A percentile compares a stretch with the other conserved stretches of the same genome.
Conservation (phyloP, 64 coral and sea anemone species). For the Porites lutea region DNA sequence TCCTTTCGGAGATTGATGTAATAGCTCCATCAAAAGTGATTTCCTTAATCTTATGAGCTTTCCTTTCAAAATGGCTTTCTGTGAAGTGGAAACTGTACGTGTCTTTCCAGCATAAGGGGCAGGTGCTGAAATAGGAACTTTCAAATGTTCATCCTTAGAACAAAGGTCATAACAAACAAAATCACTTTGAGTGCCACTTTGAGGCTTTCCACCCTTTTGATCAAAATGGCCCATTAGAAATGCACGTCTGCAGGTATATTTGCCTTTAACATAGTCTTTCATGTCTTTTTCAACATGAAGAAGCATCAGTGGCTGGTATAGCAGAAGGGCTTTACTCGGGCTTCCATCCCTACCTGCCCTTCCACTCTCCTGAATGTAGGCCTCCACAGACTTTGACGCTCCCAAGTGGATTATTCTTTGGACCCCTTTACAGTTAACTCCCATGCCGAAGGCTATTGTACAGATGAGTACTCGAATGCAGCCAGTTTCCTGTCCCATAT, state of each 20-base stretch:
- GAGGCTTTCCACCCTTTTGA: too few species aligned
- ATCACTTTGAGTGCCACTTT: too few species aligned
- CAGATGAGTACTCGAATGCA: neutral
- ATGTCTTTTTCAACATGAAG: constrained; percentile 5
- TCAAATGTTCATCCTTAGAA: neutral
- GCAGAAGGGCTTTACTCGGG: too few species aligned
- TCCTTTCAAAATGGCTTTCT: neutral
- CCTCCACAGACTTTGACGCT: neutral
- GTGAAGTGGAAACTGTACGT: neutral
- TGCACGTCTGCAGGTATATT: neutral
- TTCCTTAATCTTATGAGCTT: neutral
- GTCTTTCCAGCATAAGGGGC: neutral
- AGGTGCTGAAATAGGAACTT: neutral
- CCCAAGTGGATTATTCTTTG: neutral
- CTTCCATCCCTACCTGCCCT: too few species aligned
- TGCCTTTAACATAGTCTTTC: too few species aligned
- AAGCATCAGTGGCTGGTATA: neutral
- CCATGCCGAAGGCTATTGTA: constrained; percentile 4
- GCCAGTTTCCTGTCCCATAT: neutral
- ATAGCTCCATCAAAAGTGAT: neutral
- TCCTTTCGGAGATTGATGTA: neutral
- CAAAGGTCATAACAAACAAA: too few species aligned
- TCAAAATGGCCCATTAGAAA: neutral
- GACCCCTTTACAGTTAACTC: neutral
- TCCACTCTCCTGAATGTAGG: too few species aligned